Evolutionary conservation across 2,113 vertebrate genomes (phyloP).

Genomic region (Chaetorhynchus papuensis): DNA sequence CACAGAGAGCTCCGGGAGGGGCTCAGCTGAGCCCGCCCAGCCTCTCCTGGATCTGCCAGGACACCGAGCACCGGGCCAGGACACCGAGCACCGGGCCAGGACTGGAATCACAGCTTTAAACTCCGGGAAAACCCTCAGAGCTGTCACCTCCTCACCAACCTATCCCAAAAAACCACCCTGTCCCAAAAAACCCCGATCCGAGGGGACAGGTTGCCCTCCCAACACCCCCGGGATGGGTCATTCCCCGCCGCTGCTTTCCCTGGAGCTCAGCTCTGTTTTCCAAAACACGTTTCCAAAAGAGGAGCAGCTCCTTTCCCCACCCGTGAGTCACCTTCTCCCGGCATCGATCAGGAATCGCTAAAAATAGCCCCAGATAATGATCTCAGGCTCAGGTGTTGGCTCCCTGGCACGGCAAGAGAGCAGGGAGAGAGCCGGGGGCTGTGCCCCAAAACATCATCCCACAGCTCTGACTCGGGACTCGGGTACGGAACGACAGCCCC

Average conservation of each 20-base stretch:
- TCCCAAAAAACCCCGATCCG: accelerated
- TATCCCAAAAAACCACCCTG: accelerated
- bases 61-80: neutral
- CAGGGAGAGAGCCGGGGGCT: neutral
- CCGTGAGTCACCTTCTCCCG: neutral
- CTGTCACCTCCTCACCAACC: neutral
- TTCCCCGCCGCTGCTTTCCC: accelerated
- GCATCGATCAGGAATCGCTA: neutral
- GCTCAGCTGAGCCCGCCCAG: neutral
- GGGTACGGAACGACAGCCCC: neutral
- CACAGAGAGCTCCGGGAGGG: neutral
- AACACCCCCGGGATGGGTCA: accelerated
- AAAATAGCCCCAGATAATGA: neutral
- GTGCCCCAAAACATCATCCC: accelerated
- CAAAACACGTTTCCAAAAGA: neutral
- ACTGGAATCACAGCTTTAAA: neutral
- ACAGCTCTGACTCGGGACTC: neutral
- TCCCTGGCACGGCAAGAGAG: neutral
- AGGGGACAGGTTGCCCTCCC: neutral
- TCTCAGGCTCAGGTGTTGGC: neutral
- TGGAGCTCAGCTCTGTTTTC: neutral
- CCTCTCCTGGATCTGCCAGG: neutral
- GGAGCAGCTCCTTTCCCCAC: neutral
- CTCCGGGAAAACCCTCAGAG: neutral
- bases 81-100: accelerated